phyloP scores from a whole-genome alignment of 2,797 vertebrate species.

The Phaenicophaeus curvirostris region DNA sequence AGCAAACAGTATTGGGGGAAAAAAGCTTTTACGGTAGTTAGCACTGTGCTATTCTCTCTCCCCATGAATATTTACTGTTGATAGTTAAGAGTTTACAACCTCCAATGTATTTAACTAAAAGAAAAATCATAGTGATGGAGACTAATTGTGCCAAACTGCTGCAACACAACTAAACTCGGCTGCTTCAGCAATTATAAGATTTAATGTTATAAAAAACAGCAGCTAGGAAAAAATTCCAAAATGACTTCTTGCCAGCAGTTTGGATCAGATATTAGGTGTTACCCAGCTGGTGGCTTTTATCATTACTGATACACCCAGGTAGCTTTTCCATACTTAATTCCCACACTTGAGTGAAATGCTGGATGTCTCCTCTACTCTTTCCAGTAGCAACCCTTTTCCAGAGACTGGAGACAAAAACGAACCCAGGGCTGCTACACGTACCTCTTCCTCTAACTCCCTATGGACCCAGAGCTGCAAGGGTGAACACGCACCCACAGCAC shows the following conservation, averaged over 20 bases:
- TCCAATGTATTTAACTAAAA: constrained; percentile 61
- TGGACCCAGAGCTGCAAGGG: fast-evolving
- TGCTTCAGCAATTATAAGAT: constrained; percentile 50
- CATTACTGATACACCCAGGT: background rate
- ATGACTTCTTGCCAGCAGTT: background rate
- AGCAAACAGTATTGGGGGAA: constrained; percentile 28
- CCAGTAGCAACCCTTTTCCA: background rate
- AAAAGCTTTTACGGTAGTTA: constrained; percentile 59
- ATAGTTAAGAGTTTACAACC: constrained; percentile 69
- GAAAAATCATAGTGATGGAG: constrained; percentile 67
- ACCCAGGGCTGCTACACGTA: background rate
- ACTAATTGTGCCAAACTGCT: constrained; percentile 66
- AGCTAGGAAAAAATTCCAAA: background rate
- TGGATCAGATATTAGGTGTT: background rate
- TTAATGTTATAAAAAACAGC: constrained; percentile 34
- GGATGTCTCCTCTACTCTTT: background rate
- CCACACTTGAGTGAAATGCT: background rate
- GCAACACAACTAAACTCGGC: constrained; percentile 52
- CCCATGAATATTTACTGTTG: constrained; percentile 56
- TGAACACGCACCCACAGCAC: background rate
- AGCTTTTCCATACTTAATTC: background rate
- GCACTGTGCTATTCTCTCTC: background rate
- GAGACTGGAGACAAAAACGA: background rate
- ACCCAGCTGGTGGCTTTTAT: background rate
- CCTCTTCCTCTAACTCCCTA: background rate